These are phyloP conservation scores for Pipistrellus kuhlii DNA, from an alignment of 2,797 vertebrate genomes.

Conservation along the genomic window DNA sequence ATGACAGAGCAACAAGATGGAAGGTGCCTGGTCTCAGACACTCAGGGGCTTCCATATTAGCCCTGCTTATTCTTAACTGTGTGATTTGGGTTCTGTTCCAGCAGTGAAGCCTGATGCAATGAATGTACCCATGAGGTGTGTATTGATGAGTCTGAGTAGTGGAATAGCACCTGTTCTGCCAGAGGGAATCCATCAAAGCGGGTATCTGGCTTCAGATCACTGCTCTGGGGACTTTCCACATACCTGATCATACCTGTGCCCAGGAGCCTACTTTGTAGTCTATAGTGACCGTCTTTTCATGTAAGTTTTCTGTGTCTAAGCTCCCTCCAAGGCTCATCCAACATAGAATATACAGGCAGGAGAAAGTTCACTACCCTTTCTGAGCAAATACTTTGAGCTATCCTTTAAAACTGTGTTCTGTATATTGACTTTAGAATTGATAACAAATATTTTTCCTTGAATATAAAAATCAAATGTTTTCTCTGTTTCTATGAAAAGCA, in stretches of 20 bases:
- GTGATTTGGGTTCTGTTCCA: background rate
- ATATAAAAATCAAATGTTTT: conserved; percentile 26
- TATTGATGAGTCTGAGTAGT: background rate
- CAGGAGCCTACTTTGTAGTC: background rate
- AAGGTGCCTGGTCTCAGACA: background rate
- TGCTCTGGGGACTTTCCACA: background rate
- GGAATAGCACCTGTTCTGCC: background rate
- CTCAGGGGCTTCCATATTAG: background rate
- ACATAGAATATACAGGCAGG: background rate
- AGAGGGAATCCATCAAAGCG: background rate
- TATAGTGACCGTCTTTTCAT: background rate
- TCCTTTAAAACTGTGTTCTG: background rate
- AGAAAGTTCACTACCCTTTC: background rate
- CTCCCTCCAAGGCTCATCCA: background rate
- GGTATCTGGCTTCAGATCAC: background rate
- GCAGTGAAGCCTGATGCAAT: background rate
- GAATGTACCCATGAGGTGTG: background rate
- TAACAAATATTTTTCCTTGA: background rate
- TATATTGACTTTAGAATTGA: background rate
- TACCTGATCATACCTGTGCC: background rate
- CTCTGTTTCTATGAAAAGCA: conserved; percentile 43
- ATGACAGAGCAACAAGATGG: background rate
- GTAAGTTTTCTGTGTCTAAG: background rate
- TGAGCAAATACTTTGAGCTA: background rate
- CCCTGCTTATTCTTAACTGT: background rate